Base-by-base conservation (phyloP, 1,140 invertebrate species). In the Neodiprion virginianus region DNA sequence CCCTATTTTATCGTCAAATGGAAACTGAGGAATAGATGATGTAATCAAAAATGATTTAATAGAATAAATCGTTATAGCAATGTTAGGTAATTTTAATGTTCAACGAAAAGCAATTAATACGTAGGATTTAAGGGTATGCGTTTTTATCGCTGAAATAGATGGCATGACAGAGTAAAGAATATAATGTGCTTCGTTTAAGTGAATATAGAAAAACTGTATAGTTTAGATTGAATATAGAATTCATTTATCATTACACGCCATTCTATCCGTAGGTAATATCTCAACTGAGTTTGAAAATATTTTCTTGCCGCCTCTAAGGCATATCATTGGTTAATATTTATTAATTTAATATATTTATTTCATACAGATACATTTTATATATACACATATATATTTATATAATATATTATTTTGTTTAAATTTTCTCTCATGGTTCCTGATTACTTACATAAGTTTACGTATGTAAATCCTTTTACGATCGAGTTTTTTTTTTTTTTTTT, bases 31-130 rank as follows among this genome's bases (percentile, higher is more conserved):
- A 17, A 61, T 14, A 17, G 11, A 61, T 61, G n/a, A 61, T 61
- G n/a, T 17, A 17, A 61, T 61, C 4, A 12, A 61, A 61, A 61
- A 14, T 40, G 11, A 61, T 61, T 61, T 61, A 61, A 61, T 77
- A 78, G 75, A 75, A 65, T 12, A 11, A 23, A 78, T 72, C 53
- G 28, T 40, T 71, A 71, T 71, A 71, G 70, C 70, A 50, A 71
- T 50, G 74, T 76, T 76, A 74, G 72, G 76, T 79, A 81, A 72
- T 81, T 82, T 75, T 74, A 80, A 79, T 14, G 66, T 70, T 83
- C 81, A 83, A 84, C 81, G 81, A 83, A 81, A 80, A 81, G 79
- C 78, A 82, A 81, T 82, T 75, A 74, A 79, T 82, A 73, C 12
- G 71, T 81, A 82, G 76, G 71, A 78, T 73, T 68, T 8, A 65